These are phyloP conservation scores for Hydrolagus affinis DNA, from an alignment of 2,113 vertebrate genomes.

Conservation along the genomic window DNA sequence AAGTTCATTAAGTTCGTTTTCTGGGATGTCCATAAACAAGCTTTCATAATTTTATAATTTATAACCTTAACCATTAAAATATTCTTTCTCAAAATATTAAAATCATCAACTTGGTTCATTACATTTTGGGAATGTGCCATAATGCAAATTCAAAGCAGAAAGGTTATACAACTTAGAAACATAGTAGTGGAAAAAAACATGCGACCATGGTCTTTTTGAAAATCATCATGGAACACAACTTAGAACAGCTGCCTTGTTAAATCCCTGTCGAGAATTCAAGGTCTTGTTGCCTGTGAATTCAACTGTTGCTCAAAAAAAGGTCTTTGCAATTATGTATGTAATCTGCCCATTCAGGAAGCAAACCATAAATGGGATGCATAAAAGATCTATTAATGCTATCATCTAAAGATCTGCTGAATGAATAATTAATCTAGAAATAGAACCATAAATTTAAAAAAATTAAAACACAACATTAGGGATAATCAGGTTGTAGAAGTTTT, in stretches of 20 bases:
- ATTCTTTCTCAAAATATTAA: not conserved
- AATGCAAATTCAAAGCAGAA: slow-evolving; percentile 8
- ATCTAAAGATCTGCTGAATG: slow-evolving; percentile 15
- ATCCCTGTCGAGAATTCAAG: slow-evolving; percentile 1
- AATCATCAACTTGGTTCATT: not conserved
- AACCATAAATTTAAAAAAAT: no score
- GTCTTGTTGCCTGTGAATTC: slow-evolving; percentile 18
- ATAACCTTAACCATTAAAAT: not conserved
- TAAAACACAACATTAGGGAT: no score
- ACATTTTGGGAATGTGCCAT: not conserved
- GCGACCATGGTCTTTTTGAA: not conserved
- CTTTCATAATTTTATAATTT: not conserved
- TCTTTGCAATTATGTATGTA: not conserved
- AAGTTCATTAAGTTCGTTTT: not conserved
- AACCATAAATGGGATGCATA: slow-evolving; percentile 11
- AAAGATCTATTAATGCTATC: not conserved
- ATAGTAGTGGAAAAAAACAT: not conserved
- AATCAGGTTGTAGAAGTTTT: no score
- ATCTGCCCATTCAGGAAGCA: slow-evolving; percentile 10
- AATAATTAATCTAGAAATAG: no score
- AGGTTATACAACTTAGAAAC: slow-evolving; percentile 5
- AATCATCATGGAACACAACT: not conserved
- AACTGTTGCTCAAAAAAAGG: not conserved
- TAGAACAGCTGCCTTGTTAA: slow-evolving; percentile 22
- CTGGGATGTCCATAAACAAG: not conserved